These are phyloP conservation scores for Orchesella flavescens DNA, from an alignment of 2,888 invertebrate genomes.

Conservation along the genomic window DNA sequence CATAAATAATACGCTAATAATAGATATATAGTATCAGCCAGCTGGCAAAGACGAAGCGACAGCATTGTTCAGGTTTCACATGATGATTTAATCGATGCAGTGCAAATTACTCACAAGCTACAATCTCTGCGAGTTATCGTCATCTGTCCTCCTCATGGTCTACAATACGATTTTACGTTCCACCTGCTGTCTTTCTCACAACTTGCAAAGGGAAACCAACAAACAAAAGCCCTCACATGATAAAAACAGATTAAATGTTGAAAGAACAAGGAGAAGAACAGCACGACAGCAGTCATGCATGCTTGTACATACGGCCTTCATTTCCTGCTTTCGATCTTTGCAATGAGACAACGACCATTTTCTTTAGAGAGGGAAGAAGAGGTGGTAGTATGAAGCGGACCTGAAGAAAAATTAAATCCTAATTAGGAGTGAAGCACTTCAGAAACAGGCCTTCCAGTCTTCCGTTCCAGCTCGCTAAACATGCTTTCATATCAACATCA, in stretches of 20 bases:
- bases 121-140: conserved; percentile 59
- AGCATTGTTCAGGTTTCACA: conserved; percentile 47
- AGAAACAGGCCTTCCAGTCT: conserved; percentile 66
- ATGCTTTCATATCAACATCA: conserved; percentile 44
- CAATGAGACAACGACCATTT: conserved; percentile 47
- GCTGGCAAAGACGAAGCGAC: conserved; percentile 12
- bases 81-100: conserved; percentile 64
- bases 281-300: conserved; percentile 56
- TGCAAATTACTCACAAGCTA: conserved; percentile 56
- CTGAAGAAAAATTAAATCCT: conserved; percentile 70
- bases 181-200: conserved; percentile 63
- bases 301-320: conserved; percentile 54
- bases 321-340: conserved; percentile 43
- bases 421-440: conserved; percentile 69
- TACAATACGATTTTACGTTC: conserved; percentile 22
- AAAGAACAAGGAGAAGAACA: conserved; percentile 33
- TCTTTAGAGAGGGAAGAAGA: conserved; percentile 11
- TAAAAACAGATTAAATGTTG: conserved; percentile 58
- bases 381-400: conserved; percentile 41
- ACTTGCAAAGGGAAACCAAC: conserved; percentile 31
- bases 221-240: conserved; percentile 38
- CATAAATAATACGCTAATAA: conserved; percentile 20
- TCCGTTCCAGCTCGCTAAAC: conserved; percentile 62
- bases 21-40: conserved; percentile 3
- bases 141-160: conserved; percentile 46